These are phyloP conservation scores for Heliangelus exortis DNA, from an alignment of 2,797 vertebrate species.

Conservation along the genomic window DNA sequence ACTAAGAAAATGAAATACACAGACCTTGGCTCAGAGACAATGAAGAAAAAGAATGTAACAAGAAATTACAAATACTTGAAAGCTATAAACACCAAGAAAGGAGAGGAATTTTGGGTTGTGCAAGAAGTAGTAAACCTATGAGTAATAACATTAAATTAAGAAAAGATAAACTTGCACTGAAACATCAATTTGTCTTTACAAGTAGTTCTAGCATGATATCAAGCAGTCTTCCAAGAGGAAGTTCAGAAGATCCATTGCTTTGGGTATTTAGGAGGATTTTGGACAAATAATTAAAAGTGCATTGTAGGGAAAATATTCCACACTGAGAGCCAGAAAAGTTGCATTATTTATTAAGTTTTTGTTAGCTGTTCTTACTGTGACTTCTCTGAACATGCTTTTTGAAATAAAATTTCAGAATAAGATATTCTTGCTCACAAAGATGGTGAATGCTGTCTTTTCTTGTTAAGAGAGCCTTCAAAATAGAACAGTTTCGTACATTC, in stretches of 20 bases:
- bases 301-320: conserved; percentile 11
- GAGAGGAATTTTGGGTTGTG: conserved; percentile 43
- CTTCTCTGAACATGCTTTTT: conserved; percentile 9
- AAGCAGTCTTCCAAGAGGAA: conserved; percentile 32
- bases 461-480: conserved; percentile 2
- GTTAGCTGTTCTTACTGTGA: background rate
- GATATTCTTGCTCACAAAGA: background rate
- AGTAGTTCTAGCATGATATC: conserved; percentile 21
- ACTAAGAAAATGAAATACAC: background rate
- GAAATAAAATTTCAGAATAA: conserved; percentile 5
- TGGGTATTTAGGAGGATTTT: conserved; percentile 27
- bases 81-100: conserved; percentile 51
- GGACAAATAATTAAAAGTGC: conserved; percentile 1
- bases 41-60: background rate
- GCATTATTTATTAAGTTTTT: background rate
- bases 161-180: conserved; percentile 47
- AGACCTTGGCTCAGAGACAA: conserved; percentile 22
- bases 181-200: conserved; percentile 48
- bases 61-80: conserved; percentile 49
- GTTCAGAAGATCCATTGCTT: conserved; percentile 30
- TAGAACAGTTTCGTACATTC: background rate
- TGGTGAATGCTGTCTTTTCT: background rate
- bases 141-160: conserved; percentile 45
- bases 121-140: conserved; percentile 46
- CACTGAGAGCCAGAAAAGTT: conserved; percentile 20